A percentile compares a stretch with the other conserved stretches of the same genome.
Conservation (phyloP, 2,113 vertebrate species). For the Oxygymnocypris stewartii region DNA sequence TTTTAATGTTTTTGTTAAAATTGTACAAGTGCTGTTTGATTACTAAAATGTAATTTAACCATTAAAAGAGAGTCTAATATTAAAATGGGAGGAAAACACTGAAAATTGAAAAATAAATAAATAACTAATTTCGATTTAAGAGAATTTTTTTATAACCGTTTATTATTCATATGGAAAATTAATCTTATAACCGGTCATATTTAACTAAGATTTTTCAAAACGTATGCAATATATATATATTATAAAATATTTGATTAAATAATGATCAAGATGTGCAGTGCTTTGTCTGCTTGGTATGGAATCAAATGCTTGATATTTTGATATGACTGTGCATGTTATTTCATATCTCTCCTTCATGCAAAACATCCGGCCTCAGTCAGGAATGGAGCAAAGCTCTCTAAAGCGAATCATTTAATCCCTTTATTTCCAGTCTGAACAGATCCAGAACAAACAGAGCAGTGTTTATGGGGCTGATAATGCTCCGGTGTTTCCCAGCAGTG, state of each 20-base stretch:
- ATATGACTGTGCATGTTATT: too few relatives aligned
- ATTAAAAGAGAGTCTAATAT: too few relatives aligned
- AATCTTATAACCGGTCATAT: not conserved
- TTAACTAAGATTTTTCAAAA: not conserved
- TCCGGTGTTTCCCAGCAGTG: constrained; percentile 67
- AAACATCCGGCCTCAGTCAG: constrained; percentile 65
- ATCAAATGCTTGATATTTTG: too few relatives aligned
- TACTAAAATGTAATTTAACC: not conserved
- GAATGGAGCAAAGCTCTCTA: constrained; percentile 65
- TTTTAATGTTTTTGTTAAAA: too few relatives aligned
- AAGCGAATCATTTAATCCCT: constrained; percentile 75
- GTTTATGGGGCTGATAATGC: constrained; percentile 66
- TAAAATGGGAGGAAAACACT: too few relatives aligned
- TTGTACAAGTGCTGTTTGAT: not conserved
- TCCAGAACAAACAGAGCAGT: constrained; percentile 71
- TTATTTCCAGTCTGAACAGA: constrained; percentile 70
- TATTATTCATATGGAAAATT: not conserved
- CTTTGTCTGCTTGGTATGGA: constrained; percentile 47
- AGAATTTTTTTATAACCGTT: not conserved
- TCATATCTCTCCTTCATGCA: constrained; percentile 53
- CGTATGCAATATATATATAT: too few relatives aligned
- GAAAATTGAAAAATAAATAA: too few relatives aligned
- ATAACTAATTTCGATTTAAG: constrained; percentile 40
- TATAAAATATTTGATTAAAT: too few relatives aligned
- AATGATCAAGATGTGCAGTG: not conserved